Base-by-base conservation (phyloP, 2,113 vertebrate species). In the Aspidoscelis tigris region DNA sequence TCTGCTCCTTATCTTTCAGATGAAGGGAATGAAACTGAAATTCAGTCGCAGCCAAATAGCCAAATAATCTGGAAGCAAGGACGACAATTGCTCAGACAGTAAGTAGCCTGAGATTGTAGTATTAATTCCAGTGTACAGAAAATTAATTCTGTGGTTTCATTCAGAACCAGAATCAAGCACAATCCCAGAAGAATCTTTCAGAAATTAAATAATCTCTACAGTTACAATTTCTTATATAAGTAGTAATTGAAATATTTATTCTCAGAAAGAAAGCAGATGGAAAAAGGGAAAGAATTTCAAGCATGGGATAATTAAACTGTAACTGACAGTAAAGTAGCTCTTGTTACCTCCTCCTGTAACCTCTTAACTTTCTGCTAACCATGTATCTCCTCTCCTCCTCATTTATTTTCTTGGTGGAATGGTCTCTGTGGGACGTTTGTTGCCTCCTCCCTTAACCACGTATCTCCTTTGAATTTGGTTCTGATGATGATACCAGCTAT, bases 11-110 rank as follows among this genome's bases (percentile, higher is more conserved):
- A 87, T 96, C 96, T 94, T 95, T 55, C 96, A 99, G 99, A 99
- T 95, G 99, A 99, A 92, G 96, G 97, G 90, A 99, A 98, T 92
- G 97, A 97, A 88, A 97, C 97, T 74, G 98, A 99, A 91, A 93
- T 97, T 53, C 97, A 97, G 78, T 98, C 97, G 88, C 97, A 96
- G 5, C 96, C 97, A 74, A 99, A 99, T 92, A 99, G 98, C 95
- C 99, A 99, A 93, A 96, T 99, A 95, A 98, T 98, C 95, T 99
- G 98, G 99, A 99, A 98, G 94, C 98, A 99, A 96, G 98, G 98
- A 76, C 97, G 98, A 3, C 98, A 99, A 86, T 97, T 99, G 80
- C 97, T 99, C 90, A 97, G 99, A 95, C 98, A 99, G 99, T 99
- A 95, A 98, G 98, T 96, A 69, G 77, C 74, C 61, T 2, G n/a